Evolutionary conservation across 2,113 vertebrate species (phyloP).

Genomic region (Myrmecobius fasciatus): DNA sequence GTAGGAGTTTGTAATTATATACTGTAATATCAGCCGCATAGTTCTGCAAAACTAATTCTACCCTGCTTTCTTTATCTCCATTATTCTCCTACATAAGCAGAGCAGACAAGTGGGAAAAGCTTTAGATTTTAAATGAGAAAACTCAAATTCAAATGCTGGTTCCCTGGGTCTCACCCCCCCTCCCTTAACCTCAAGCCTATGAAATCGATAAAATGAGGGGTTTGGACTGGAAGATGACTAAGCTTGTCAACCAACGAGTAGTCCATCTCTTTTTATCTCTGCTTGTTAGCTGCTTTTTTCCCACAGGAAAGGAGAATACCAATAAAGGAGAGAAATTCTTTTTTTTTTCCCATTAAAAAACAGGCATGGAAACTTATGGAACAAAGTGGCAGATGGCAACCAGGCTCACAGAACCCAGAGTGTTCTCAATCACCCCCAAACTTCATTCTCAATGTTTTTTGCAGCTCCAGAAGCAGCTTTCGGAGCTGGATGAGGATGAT

Average conservation of each 20-base stretch:
- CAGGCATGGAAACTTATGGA: background rate
- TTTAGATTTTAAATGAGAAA: background rate
- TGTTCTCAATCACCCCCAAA: background rate
- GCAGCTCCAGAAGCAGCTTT: slow-evolving; percentile 97
- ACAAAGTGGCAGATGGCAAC: background rate
- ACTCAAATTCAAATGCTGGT: background rate
- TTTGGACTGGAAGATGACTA: background rate
- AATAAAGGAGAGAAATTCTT: background rate
- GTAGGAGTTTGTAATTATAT: background rate
- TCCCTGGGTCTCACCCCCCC: background rate
- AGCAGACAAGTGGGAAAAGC: background rate
- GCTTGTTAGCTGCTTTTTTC: background rate
- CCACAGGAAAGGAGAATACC: background rate
- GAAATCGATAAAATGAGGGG: background rate
- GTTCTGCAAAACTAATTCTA: background rate
- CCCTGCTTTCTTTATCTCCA: background rate
- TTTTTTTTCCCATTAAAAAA: background rate
- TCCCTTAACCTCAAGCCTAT: background rate
- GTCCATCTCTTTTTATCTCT: background rate
- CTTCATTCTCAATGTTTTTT: background rate
- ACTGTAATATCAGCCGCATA: background rate
- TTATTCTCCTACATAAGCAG: background rate
- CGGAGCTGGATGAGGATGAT: slow-evolving; percentile 97
- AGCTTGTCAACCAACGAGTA: background rate
- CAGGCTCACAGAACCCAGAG: background rate